Evolutionary conservation across 37 sponge, comb jelly and placozoan species (phyloP), one percentile per base, ranked within the genome.

Genomic region (Axinella damicornis): DNA sequence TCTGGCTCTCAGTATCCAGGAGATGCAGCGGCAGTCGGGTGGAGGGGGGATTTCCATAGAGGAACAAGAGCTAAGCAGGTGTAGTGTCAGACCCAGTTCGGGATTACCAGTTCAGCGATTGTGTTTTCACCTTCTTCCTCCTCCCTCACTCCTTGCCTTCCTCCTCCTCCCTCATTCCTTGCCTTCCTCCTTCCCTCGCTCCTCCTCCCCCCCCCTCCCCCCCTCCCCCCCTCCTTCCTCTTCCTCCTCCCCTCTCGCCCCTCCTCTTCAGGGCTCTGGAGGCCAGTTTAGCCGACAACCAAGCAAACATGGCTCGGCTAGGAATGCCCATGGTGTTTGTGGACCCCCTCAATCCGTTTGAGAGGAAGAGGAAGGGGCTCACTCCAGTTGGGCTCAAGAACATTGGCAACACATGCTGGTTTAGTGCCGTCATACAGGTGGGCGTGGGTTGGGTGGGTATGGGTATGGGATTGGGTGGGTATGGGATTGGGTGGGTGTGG

Each of bases 361-460:
- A 93, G 69, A 78, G 87, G 56, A 56, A 76, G 85, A 68, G 91
- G 32, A 31, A 39, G 56, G 87, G 83, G 25, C 24, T 62, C 13
- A 72, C 69, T 25, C 87, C 91, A 6, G 91, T 93, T 2, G 94
- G 94, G 9, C 74, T 93, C 33, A 93, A 93, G 80, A 93, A 93
- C 82, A 74, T 93, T 20, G 94, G 94, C 52, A 93, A 93, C 67
- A 90, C 91, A 18, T 93, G 94, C 75, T 93, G 94, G 94, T 93
- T 93, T 69, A 86, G 78, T 73, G 87, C 89, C 11, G 94, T 90
- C 19, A 86, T 93, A 56, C 94, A 93, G 94, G 94, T 92, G 20
- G 25, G 73, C 5, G 62, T 21, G n/a, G n/a, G n/a, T n/a, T n/a
- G n/a, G n/a, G n/a, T 27, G 63, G 16, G 73, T 9, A 28, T 18